A percentile compares a stretch with the other conserved stretches of the same genome.
These are phyloP conservation scores for Pelusios castaneus DNA, from an alignment of 2,113 vertebrate species.

Conservation along the genomic window DNA sequence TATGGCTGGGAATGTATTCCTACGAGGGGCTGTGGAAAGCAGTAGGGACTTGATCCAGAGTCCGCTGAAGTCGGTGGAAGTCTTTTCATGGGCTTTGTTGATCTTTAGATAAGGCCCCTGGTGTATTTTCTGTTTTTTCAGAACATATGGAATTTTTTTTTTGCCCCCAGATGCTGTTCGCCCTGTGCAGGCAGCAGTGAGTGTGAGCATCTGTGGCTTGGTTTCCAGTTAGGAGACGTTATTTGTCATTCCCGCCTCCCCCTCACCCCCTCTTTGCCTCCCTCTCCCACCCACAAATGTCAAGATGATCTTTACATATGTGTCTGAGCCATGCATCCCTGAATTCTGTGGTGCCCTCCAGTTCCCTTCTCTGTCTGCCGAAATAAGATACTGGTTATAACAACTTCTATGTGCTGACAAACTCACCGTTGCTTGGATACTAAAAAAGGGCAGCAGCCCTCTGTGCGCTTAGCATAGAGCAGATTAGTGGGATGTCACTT, in stretches of 20 bases:
- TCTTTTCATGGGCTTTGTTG: background rate
- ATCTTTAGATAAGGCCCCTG: background rate
- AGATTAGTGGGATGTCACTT: constrained; percentile 55
- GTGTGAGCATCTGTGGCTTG: background rate
- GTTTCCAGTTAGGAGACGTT: background rate
- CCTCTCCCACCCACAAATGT: background rate
- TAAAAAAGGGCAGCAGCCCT: background rate
- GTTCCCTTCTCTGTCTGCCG: background rate
- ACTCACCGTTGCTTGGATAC: constrained; percentile 72
- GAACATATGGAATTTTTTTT: background rate
- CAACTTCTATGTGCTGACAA: background rate
- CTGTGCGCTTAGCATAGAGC: rapidly evolving
- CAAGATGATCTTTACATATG: background rate
- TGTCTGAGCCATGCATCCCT: background rate
- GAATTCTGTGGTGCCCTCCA: background rate
- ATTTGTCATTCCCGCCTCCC: background rate
- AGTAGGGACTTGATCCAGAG: background rate
- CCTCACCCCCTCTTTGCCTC: background rate
- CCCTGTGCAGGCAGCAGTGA: rapidly evolving
- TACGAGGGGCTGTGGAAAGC: background rate
- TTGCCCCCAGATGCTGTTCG: background rate
- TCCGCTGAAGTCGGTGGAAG: background rate
- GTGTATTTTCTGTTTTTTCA: background rate
- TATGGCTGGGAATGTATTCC: background rate
- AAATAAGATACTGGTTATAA: background rate